Evolutionary conservation across 1,140 invertebrate species (phyloP).

Genomic region (Drosophila busckii): DNA sequence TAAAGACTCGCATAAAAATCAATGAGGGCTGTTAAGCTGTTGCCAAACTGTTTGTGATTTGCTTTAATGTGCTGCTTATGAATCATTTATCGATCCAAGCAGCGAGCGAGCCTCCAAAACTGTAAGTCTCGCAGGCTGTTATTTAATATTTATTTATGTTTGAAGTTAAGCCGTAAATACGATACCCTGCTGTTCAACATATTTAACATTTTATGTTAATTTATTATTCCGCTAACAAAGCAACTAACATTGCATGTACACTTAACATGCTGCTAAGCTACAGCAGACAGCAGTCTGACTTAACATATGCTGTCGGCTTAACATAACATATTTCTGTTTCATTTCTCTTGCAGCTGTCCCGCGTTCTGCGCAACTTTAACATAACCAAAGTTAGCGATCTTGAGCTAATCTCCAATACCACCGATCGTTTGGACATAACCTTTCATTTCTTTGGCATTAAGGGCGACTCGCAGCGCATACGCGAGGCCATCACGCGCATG

Average conservation of each 20-base stretch:
- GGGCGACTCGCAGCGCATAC: conserved; percentile 82
- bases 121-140: no score
- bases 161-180: no score
- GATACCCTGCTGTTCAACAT: no score
- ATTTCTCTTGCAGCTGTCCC: conserved; percentile 81
- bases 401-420: conserved; percentile 84
- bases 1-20: conserved; percentile 19
- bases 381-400: conserved; percentile 84
- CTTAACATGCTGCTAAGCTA: no score
- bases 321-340: conserved; percentile 27
- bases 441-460: conserved; percentile 83
- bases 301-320: no score
- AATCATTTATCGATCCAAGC: no score
- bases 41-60: conserved; percentile 9
- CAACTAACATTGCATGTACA: no score
- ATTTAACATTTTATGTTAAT: no score
- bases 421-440: conserved; percentile 82
- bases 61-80: conserved; percentile 1
- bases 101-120: no score
- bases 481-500: conserved; percentile 82
- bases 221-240: no score
- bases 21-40: conserved; percentile 14
- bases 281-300: no score
- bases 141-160: conserved; percentile 8
- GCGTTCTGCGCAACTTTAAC: conserved; percentile 83